Evolutionary conservation across 2,888 invertebrate genomes (phyloP).

Genomic region (Aromia moschata): DNA sequence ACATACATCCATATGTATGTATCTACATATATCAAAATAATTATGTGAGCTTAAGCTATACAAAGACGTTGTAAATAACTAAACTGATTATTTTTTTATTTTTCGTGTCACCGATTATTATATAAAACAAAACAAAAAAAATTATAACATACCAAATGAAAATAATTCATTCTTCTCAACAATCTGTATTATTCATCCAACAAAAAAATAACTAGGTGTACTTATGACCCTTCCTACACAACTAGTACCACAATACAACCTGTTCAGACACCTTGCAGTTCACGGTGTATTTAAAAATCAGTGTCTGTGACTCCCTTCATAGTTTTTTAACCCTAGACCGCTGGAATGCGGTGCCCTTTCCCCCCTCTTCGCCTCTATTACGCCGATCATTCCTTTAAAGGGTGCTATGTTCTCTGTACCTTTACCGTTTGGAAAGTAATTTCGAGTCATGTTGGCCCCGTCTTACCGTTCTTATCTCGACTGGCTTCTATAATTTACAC

Average conservation of each 20-base stretch:
- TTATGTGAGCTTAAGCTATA: no score
- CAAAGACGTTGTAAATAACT: no score
- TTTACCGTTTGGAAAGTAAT: constrained; percentile 33
- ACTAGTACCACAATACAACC: constrained; percentile 42
- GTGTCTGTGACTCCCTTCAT: constrained; percentile 61
- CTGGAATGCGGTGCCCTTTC: constrained; percentile 52
- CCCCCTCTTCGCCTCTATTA: constrained; percentile 20
- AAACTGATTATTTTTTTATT: no score
- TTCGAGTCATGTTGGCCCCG: constrained; percentile 26
- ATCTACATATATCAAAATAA: no score
- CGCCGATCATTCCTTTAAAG: constrained; percentile 36
- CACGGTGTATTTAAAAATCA: constrained; percentile 58
- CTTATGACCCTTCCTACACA: constrained; percentile 28
- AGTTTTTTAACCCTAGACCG: constrained; percentile 62
- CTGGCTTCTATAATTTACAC: constrained; percentile 23
- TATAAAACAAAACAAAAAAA: no score
- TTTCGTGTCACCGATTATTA: no score
- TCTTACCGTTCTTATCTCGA: no score
- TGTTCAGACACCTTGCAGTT: constrained; percentile 50
- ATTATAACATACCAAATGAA: constrained; percentile 14
- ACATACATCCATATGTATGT: no score
- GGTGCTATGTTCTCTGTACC: constrained; percentile 24
- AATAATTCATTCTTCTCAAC: constrained; percentile 5
- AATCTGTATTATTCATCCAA: constrained; percentile 5
- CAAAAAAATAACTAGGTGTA: constrained; percentile 13